A percentile compares a stretch with the other conserved stretches of the same genome.
Evolutionary conservation across 23 tunicate genomes (phyloP).

Genomic region (Diplosoma virens): DNA sequence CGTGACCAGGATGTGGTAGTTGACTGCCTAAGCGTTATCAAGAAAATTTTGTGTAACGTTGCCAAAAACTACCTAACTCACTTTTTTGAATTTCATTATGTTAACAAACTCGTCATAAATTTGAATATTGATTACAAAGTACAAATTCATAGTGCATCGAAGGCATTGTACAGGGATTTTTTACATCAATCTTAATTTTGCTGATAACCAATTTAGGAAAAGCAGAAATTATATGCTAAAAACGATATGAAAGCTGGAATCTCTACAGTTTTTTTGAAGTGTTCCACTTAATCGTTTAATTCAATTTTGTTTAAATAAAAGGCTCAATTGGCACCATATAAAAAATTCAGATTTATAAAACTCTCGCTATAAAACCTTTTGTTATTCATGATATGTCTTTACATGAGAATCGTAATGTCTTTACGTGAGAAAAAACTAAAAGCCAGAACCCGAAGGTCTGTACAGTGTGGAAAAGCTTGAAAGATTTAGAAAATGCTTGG

Average conservation of each 20-base stretch:
- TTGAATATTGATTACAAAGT: background rate
- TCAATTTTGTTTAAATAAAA: no score
- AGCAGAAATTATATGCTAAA: background rate
- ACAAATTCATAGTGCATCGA: background rate
- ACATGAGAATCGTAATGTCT: no score
- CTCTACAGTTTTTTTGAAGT: background rate
- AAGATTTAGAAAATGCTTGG: no score
- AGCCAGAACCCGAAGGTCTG: no score
- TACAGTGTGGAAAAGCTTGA: no score
- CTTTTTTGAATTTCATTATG: background rate
- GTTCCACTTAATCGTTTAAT: background rate
- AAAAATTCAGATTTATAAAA: no score
- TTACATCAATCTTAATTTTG: background rate
- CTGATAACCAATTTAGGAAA: background rate
- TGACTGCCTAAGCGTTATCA: background rate
- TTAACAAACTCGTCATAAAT: background rate
- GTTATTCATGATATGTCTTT: no score
- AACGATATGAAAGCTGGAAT: background rate
- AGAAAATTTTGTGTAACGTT: no score
- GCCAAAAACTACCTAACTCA: background rate
- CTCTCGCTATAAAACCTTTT: no score
- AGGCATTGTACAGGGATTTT: no score
- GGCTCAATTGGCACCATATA: no score
- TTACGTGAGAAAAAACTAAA: no score
- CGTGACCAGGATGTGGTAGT: background rate